Conservation (phyloP, 1,140 invertebrate genomes). For the Pogonomyrmex californicus region DNA sequence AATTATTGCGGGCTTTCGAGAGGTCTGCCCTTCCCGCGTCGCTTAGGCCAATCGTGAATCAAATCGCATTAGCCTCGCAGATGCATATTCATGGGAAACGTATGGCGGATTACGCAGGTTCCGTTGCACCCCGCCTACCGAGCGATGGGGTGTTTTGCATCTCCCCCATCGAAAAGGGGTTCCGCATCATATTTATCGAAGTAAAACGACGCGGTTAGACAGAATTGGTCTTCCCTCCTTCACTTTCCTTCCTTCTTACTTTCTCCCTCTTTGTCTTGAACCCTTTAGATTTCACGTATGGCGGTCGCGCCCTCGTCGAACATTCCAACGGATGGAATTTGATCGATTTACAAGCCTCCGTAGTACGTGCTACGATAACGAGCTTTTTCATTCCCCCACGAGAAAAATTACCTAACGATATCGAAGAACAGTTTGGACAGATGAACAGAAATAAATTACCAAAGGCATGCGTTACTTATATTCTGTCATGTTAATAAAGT, state of each 20-base stretch:
- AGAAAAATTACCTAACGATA: slow-evolving; percentile 52
- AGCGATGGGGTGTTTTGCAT: slow-evolving; percentile 75
- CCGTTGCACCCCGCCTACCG: slow-evolving; percentile 78
- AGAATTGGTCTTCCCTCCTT: slow-evolving; percentile 54
- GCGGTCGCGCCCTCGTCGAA: slow-evolving; percentile 11
- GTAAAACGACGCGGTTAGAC: slow-evolving; percentile 76
- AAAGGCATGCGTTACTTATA: neutral
- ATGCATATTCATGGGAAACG: slow-evolving; percentile 86
- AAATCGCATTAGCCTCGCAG: slow-evolving; percentile 85
- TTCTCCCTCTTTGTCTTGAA: neutral
- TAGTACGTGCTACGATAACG: slow-evolving; percentile 53
- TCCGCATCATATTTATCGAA: slow-evolving; percentile 74
- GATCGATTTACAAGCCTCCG: slow-evolving; percentile 67
- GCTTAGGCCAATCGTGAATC: slow-evolving; percentile 82
- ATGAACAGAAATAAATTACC: slow-evolving; percentile 3
- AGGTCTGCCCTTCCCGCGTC: slow-evolving; percentile 64
- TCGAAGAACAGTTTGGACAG: neutral
- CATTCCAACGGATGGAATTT: slow-evolving; percentile 72
- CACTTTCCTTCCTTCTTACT: neutral
- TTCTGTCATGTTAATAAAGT: neutral
- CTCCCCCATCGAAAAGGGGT: slow-evolving; percentile 70
- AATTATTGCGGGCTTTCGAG: slow-evolving; percentile 76
- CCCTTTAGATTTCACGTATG: neutral
- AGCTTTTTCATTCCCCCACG: slow-evolving; percentile 67
- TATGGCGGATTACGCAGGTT: slow-evolving; percentile 83